Percentiles rank a stretch among this genome's conserved stretches.
Conservation (phyloP, 1,140 invertebrate species). For the Neoseiulus cucumeris region DNA sequence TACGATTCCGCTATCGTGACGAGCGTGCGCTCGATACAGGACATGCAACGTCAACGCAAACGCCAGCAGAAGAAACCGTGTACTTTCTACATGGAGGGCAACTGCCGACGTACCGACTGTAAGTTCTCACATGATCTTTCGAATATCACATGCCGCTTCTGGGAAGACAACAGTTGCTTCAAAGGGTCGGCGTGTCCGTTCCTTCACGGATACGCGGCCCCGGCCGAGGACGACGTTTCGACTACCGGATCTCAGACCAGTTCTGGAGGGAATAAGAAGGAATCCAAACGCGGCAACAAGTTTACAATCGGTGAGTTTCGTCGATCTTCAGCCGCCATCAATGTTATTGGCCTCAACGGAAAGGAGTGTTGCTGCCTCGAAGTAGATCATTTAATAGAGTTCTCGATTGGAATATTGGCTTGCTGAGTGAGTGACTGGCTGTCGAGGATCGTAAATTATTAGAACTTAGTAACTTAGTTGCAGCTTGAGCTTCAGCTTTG, state of each 20-base stretch:
- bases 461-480: background rate
- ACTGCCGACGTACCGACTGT: slow-evolving; percentile 32
- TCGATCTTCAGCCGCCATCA: background rate
- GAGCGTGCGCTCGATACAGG: background rate
- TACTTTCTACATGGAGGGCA: slow-evolving; percentile 33
- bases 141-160: slow-evolving; percentile 34
- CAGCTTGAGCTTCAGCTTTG: background rate
- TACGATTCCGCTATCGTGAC: background rate
- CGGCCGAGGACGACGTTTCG: background rate
- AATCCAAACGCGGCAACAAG: background rate
- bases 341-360: background rate
- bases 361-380: too few relatives aligned
- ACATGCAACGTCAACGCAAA: slow-evolving; percentile 3
- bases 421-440: background rate
- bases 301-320: background rate
- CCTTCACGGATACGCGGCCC: slow-evolving; percentile 29
- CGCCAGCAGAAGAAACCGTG: slow-evolving; percentile 27
- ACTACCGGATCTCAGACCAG: background rate
- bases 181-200: slow-evolving; percentile 34
- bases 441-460: background rate
- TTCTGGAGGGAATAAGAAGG: background rate
- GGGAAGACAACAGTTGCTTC: slow-evolving; percentile 28
- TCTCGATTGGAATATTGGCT: background rate
- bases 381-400: background rate
- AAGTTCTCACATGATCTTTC: slow-evolving; percentile 35